Percentiles rank a stretch among this genome's conserved stretches.
Evolutionary conservation across 2,113 vertebrate species (phyloP).

Genomic region (Neofelis nebulosa): DNA sequence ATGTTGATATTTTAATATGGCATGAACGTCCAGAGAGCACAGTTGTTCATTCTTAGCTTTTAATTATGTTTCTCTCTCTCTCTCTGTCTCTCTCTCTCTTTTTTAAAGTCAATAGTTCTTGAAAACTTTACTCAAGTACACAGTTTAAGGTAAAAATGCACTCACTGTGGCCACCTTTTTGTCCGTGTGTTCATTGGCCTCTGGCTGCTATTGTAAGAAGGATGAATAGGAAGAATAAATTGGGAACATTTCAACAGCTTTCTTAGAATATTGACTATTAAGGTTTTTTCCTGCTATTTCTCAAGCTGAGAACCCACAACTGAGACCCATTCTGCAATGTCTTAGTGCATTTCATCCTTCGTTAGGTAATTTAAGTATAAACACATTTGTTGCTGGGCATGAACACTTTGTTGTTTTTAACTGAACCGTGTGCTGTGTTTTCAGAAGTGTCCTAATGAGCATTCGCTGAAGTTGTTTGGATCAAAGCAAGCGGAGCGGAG

Average conservation of each 20-base stretch:
- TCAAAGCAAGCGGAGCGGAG: neutral
- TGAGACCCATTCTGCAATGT: neutral
- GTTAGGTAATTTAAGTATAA: neutral
- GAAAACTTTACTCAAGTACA: neutral
- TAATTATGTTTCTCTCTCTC: neutral
- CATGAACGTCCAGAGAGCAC: neutral
- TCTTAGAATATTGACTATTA: neutral
- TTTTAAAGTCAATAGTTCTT: neutral
- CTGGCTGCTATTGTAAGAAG: neutral
- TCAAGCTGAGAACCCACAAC: neutral
- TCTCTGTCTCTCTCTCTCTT: neutral
- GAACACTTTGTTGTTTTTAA: neutral
- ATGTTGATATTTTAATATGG: neutral
- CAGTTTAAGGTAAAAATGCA: neutral
- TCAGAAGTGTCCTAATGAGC: neutral
- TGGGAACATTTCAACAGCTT: neutral
- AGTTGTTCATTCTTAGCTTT: neutral
- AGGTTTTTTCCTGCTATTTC: neutral
- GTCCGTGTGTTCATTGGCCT: neutral
- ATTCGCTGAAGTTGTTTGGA: neutral
- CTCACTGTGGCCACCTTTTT: neutral
- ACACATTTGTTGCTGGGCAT: neutral
- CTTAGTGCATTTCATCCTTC: constrained; percentile 11
- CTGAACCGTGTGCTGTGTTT: neutral
- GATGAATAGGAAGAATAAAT: neutral